Evolutionary conservation across 2,113 vertebrate genomes (phyloP).

Genomic region (Malurus elegans): DNA sequence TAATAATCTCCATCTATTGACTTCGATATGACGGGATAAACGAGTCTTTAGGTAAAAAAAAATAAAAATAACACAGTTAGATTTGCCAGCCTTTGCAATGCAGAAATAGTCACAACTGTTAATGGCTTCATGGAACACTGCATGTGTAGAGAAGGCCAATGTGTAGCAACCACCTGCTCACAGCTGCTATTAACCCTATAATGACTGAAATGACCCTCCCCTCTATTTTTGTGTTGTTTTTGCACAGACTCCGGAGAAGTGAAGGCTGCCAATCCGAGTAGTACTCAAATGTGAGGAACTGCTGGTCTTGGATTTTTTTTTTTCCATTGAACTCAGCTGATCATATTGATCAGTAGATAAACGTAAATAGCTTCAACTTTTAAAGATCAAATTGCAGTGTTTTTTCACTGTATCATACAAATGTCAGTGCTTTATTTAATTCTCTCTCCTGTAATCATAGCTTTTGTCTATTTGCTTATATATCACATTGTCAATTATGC

Average conservation of each 20-base stretch:
- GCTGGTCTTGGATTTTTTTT: slow-evolving; percentile 79
- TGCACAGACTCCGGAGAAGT: slow-evolving; percentile 88
- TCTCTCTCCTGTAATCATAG: slow-evolving; percentile 82
- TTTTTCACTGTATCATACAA: slow-evolving; percentile 92
- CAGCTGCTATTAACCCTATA: slow-evolving; percentile 77
- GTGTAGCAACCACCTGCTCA: slow-evolving; percentile 78
- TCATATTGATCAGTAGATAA: slow-evolving; percentile 99
- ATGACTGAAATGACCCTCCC: slow-evolving; percentile 75
- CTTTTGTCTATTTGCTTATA: slow-evolving; percentile 83
- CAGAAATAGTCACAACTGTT: slow-evolving; percentile 66
- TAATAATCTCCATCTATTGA: slow-evolving; percentile 54
- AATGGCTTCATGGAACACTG: slow-evolving; percentile 71
- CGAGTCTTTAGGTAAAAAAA: slow-evolving; percentile 44
- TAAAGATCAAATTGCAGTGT: slow-evolving; percentile 89
- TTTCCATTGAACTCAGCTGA: slow-evolving; percentile 89
- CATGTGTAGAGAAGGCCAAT: slow-evolving; percentile 74
- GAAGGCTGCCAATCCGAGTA: slow-evolving; percentile 89
- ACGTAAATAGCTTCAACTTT: slow-evolving; percentile 85
- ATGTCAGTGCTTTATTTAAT: slow-evolving; percentile 90
- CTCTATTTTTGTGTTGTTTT: slow-evolving; percentile 79
- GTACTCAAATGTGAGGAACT: slow-evolving; percentile 84
- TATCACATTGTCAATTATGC: slow-evolving; percentile 87
- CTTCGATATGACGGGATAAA: slow-evolving; percentile 56
- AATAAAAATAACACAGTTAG: slow-evolving; percentile 20
- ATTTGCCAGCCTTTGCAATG: slow-evolving; percentile 67